Base-by-base conservation (phyloP, 2,113 vertebrate genomes). In the Ammodytes dubius region DNA sequence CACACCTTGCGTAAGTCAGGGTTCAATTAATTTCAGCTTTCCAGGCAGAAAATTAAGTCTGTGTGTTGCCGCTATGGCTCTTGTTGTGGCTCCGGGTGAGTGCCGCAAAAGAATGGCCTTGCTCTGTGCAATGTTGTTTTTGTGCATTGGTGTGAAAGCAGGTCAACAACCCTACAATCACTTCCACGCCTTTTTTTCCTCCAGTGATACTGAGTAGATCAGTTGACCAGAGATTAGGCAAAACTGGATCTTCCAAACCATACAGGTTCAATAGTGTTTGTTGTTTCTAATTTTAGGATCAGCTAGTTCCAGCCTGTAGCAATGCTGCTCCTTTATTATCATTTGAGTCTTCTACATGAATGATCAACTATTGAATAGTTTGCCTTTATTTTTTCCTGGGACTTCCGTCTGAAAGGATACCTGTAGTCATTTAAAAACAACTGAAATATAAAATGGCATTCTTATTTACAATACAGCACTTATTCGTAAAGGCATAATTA, bases 1-100 rank as follows among this genome's bases (percentile, higher is more conserved):
- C 17, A n/a, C n/a, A 52, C 11, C 3, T 43, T 0, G 7, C 49
- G 17, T 63, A 40, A 59, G 42, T 71, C 75, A 63, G 15, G 56
- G 57, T 47, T 67, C 47, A 71, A 27, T 45, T 73, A 4, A n/a
- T 10, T 57, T 61, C 12, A 63, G 54, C 35, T 54, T 67, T 59
- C 6, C 15, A 6, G 19, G 46, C 19, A 37, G n/a, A 79, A 53
- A 79, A 69, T 56, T 5, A 35, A 54, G 45, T 40, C 46, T 40
- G 56, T 46, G 15, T 66, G 65, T 27, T 57, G 45, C 6, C 8
- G 4, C 39, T 53, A 7, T 15, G 35, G 27, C 57, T 57, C 1
- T 1, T 37, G 40, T 49, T 63, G 56, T 9, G 27, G n/a, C 43
- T n/a, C 13, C 2, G 0, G 27, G 13, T 3, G 2, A 42, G 40